These are phyloP conservation scores for Misgurnus anguillicaudatus DNA, from an alignment of 2,113 vertebrate species.

Conservation along the genomic window DNA sequence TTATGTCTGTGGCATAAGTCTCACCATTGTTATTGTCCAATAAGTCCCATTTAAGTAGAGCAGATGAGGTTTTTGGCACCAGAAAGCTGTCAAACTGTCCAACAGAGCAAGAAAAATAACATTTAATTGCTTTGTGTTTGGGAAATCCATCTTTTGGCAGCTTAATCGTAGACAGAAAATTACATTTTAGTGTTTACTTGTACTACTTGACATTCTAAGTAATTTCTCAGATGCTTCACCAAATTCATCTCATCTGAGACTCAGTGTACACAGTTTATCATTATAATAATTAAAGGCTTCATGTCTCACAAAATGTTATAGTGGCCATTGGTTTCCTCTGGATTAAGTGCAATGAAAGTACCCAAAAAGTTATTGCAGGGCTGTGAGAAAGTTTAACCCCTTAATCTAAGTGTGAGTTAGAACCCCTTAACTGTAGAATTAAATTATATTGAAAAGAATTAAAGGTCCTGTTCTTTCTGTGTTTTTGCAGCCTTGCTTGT, in stretches of 20 bases:
- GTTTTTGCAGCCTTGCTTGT: no score
- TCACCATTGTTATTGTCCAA: background rate
- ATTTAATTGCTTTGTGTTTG: slow-evolving; percentile 11
- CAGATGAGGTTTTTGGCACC: background rate
- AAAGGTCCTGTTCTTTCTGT: no score
- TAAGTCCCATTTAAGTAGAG: slow-evolving; percentile 1
- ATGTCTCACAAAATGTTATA: slow-evolving; percentile 21
- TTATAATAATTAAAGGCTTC: slow-evolving; percentile 2
- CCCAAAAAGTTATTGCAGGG: background rate
- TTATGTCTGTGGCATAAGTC: no score
- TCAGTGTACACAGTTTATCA: background rate
- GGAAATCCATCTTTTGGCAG: background rate
- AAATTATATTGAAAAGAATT: no score
- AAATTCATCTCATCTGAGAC: background rate
- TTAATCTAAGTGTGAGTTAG: background rate
- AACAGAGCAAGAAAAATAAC: background rate
- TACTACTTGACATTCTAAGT: slow-evolving; percentile 5
- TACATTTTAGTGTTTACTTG: background rate
- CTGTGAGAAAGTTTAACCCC: background rate
- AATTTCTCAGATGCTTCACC: background rate
- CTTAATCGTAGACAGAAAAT: background rate
- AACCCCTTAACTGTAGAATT: background rate
- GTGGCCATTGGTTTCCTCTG: background rate
- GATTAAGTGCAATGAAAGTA: background rate
- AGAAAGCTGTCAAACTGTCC: background rate